These are phyloP conservation scores for Nanorana parkeri DNA, from an alignment of 2,113 vertebrate genomes.

Conservation along the genomic window DNA sequence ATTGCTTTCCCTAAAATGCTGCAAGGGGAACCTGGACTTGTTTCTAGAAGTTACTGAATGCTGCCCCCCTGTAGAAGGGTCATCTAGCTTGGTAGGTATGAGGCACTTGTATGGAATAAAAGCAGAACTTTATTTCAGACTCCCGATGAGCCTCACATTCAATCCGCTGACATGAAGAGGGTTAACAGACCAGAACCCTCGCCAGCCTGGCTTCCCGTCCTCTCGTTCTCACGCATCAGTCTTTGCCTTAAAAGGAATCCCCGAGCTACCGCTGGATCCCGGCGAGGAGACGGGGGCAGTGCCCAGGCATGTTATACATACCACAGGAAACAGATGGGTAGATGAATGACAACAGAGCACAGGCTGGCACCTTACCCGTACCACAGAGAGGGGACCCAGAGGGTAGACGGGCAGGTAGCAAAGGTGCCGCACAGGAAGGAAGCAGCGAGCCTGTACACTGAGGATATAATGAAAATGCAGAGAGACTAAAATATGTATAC, in stretches of 20 bases:
- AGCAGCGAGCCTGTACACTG: too few species aligned
- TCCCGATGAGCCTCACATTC: too few species aligned
- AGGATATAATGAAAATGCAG: too few species aligned
- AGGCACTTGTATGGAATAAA: too few species aligned
- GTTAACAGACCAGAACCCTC: not conserved
- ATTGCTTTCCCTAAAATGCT: too few species aligned
- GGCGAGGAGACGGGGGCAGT: not conserved
- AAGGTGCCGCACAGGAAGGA: slow-evolving; percentile 2
- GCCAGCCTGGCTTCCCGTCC: slow-evolving; percentile 1
- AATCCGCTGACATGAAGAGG: not conserved
- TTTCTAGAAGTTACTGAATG: too few species aligned
- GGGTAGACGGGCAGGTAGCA: not conserved
- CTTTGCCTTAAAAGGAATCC: slow-evolving; percentile 31
- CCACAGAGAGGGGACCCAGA: not conserved
- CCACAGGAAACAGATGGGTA: slow-evolving; percentile 41
- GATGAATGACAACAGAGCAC: not conserved
- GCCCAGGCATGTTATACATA: slow-evolving; percentile 26
- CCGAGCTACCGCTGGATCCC: slow-evolving; percentile 16
- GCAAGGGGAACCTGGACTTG: too few species aligned
- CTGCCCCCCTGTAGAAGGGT: too few species aligned
- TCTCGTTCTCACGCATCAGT: slow-evolving; percentile 22
- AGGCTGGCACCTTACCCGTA: slow-evolving; percentile 7
- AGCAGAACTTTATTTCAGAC: too few species aligned
- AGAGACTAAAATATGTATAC: too few species aligned
- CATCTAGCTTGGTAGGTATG: too few species aligned